These are phyloP conservation scores for Podargus strigoides DNA, from an alignment of 2,797 vertebrate genomes.

Conservation along the genomic window DNA sequence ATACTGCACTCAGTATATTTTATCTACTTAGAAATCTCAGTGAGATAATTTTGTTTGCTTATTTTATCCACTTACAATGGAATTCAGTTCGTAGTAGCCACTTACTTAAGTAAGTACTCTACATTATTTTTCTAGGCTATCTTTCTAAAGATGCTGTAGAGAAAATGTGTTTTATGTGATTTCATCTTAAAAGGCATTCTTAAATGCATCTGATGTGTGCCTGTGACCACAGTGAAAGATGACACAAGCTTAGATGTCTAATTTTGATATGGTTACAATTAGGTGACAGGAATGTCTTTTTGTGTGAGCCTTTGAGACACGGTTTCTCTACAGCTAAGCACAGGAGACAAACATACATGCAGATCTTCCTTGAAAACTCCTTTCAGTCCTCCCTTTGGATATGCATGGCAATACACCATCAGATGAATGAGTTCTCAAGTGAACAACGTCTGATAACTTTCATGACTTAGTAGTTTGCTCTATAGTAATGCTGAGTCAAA, in stretches of 20 bases:
- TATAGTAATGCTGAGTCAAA: not conserved
- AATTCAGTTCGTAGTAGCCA: not conserved
- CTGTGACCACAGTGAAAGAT: not conserved
- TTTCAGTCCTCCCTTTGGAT: not conserved
- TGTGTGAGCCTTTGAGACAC: not conserved
- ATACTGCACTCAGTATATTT: not conserved
- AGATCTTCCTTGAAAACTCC: not conserved
- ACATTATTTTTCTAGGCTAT: not conserved
- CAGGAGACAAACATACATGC: not conserved
- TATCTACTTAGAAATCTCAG: not conserved
- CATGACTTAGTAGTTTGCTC: not conserved
- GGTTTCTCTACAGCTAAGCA: not conserved
- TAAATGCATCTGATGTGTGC: not conserved
- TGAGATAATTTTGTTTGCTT: not conserved
- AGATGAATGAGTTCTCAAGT: not conserved
- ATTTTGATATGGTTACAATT: not conserved
- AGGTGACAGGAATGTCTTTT: accelerated
- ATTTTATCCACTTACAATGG: not conserved
- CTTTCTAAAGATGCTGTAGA: not conserved
- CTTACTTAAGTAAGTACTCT: not conserved
- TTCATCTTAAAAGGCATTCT: not conserved
- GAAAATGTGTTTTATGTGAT: not conserved
- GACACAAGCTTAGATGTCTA: not conserved
- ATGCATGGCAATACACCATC: not conserved
- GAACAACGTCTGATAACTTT: not conserved